Conservation (phyloP, 2,888 invertebrate genomes). For the Achlya flavicornis region DNA sequence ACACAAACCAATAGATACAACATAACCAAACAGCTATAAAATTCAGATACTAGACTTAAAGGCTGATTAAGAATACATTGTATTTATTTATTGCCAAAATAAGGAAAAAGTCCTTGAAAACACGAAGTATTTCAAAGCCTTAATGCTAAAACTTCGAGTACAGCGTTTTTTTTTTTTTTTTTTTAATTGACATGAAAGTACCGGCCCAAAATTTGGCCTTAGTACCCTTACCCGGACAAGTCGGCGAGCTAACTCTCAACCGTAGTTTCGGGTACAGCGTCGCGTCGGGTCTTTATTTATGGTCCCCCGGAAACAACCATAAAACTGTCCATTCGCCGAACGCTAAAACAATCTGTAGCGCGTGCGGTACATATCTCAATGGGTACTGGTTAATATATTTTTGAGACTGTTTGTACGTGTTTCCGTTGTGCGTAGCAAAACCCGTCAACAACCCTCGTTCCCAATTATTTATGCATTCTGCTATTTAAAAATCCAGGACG, state of each 20-base stretch:
- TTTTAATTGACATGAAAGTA: no score
- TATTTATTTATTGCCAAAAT: no score
- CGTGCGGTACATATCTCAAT: conserved; percentile 20
- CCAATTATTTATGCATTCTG: conserved; percentile 6
- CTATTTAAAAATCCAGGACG: background rate
- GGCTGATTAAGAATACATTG: no score
- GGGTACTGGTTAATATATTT: conserved; percentile 40
- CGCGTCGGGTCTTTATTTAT: conserved; percentile 27
- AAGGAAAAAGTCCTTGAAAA: background rate
- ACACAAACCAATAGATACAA: no score
- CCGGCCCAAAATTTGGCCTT: no score
- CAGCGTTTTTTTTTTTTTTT: no score
- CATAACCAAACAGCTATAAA: no score
- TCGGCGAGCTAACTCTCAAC: no score
- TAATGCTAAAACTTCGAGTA: background rate
- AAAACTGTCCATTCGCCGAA: conserved; percentile 25
- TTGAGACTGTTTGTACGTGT: conserved; percentile 46
- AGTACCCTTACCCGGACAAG: no score
- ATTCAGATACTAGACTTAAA: no score
- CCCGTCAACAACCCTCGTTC: background rate
- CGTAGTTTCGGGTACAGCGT: conserved; percentile 22
- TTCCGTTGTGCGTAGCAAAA: conserved; percentile 33
- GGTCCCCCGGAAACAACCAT: conserved; percentile 33
- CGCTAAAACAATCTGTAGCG: conserved; percentile 25
- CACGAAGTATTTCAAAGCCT: background rate